These are phyloP conservation scores for Hirtodrosophila confusa DNA, from an alignment of 2,888 invertebrate genomes.

Conservation along the genomic window DNA sequence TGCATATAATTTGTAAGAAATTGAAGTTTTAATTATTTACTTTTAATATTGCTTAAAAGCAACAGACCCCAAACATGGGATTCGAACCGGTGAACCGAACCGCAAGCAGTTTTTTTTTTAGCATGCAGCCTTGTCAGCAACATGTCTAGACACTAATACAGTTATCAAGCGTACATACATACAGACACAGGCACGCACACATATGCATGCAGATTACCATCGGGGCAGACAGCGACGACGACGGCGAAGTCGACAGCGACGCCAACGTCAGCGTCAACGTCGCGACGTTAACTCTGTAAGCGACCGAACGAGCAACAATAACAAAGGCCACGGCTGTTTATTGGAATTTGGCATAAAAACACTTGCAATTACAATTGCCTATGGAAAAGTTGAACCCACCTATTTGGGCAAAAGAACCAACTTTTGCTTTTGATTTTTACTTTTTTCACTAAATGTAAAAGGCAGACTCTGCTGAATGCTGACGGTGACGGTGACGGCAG, in stretches of 20 bases:
- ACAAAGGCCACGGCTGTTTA: slow-evolving; percentile 63
- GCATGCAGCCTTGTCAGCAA: slow-evolving; percentile 62
- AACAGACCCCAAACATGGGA: slow-evolving; percentile 35
- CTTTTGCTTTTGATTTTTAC: slow-evolving; percentile 52
- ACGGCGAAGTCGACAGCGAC: slow-evolving; percentile 11
- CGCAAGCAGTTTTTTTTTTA: slow-evolving; percentile 39
- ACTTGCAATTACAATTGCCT: slow-evolving; percentile 34
- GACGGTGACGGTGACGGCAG: slow-evolving; percentile 58
- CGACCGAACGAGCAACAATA: slow-evolving; percentile 48
- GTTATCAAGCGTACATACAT: slow-evolving; percentile 40
- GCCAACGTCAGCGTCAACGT: slow-evolving; percentile 5
- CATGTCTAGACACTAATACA: slow-evolving; percentile 74
- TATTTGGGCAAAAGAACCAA: slow-evolving; percentile 49
- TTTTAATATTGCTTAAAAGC: slow-evolving; percentile 22
- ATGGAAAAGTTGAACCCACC: slow-evolving; percentile 54
- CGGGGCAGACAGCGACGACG: slow-evolving; percentile 46
- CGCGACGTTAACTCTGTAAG: slow-evolving; percentile 32
- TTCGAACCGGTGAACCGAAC: slow-evolving; percentile 49
- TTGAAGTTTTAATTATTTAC: slow-evolving; percentile 15
- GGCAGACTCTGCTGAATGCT: slow-evolving; percentile 50
- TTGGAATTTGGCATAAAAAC: slow-evolving; percentile 48
- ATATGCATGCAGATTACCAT: slow-evolving; percentile 48
- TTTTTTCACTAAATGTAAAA: slow-evolving; percentile 47
- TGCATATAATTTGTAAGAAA: slow-evolving; percentile 11
- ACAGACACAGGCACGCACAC: slow-evolving; percentile 7